Percentiles rank a stretch among this genome's conserved stretches.
Conservation (phyloP, 1,140 invertebrate genomes). For the Drosophila quadrilineata region DNA sequence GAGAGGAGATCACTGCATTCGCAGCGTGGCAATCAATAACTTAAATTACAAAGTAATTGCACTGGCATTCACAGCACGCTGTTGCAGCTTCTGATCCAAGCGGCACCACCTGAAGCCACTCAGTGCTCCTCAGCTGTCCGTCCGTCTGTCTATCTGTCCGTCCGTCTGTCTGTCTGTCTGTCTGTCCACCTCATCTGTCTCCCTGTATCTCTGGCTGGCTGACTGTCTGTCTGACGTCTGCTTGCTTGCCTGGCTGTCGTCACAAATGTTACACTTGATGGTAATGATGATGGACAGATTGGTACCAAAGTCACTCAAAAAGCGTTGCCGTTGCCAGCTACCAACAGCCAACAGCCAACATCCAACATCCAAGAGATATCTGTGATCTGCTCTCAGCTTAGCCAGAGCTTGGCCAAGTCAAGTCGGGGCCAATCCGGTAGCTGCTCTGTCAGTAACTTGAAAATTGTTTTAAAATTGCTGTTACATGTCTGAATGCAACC, state of each 20-base stretch:
- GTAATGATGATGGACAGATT: constrained; percentile 81
- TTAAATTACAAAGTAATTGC: constrained; percentile 82
- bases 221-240: constrained; percentile 12
- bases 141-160: not conserved
- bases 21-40: constrained; percentile 80
- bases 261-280: constrained; percentile 80
- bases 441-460: constrained; percentile 80
- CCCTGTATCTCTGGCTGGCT: constrained; percentile 7
- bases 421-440: constrained; percentile 77
- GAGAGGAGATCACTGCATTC: constrained; percentile 36
- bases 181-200: not conserved
- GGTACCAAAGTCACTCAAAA: constrained; percentile 81
- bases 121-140: not conserved
- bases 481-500: constrained; percentile 81
- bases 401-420: constrained; percentile 59
- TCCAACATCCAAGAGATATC: constrained; percentile 11
- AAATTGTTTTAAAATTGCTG: constrained; percentile 81
- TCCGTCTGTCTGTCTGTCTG: constrained; percentile 8
- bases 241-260: constrained; percentile 70
- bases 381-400: constrained; percentile 29
- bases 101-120: constrained; percentile 48
- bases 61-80: constrained; percentile 77
- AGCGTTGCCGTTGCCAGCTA: constrained; percentile 66
- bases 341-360: constrained; percentile 24
- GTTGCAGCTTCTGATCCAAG: constrained; percentile 44